Conservation (phyloP, 2,797 vertebrate species). For the Tolypeutes matacus region DNA sequence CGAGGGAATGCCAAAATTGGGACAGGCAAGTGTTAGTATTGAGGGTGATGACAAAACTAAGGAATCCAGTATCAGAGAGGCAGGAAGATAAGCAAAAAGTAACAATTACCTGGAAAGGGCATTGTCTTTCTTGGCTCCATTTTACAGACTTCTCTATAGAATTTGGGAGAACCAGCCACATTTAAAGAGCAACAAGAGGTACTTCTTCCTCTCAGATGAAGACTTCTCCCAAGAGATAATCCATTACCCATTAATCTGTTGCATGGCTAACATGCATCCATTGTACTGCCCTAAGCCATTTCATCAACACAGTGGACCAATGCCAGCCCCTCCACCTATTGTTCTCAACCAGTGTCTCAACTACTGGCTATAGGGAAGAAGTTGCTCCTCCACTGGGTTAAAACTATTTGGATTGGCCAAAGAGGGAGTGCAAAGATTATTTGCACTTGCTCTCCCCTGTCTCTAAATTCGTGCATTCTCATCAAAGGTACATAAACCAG, state of each 20-base stretch:
- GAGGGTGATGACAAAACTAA: not conserved
- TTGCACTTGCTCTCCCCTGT: not conserved
- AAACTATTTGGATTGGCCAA: not conserved
- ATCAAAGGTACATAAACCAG: not conserved
- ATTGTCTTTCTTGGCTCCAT: not conserved
- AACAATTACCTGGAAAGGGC: not conserved
- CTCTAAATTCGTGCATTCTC: not conserved
- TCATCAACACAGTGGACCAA: not conserved
- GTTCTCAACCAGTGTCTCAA: not conserved
- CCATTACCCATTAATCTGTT: not conserved
- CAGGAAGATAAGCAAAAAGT: not conserved
- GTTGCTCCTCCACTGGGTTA: not conserved
- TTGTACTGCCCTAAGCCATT: not conserved
- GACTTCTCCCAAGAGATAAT: not conserved
- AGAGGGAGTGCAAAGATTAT: not conserved
- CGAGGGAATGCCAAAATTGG: not conserved
- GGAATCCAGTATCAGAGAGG: not conserved
- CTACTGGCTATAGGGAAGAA: not conserved
- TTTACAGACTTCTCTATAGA: not conserved
- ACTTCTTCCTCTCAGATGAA: not conserved
- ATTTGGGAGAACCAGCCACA: not conserved
- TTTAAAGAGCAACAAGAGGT: not conserved
- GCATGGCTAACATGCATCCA: not conserved
- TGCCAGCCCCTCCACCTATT: not conserved
- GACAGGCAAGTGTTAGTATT: accelerated